A percentile compares a stretch with the other conserved stretches of the same genome.
phyloP scores from a whole-genome alignment of 2,888 invertebrate genomes.

The Morpho deidamia region DNA sequence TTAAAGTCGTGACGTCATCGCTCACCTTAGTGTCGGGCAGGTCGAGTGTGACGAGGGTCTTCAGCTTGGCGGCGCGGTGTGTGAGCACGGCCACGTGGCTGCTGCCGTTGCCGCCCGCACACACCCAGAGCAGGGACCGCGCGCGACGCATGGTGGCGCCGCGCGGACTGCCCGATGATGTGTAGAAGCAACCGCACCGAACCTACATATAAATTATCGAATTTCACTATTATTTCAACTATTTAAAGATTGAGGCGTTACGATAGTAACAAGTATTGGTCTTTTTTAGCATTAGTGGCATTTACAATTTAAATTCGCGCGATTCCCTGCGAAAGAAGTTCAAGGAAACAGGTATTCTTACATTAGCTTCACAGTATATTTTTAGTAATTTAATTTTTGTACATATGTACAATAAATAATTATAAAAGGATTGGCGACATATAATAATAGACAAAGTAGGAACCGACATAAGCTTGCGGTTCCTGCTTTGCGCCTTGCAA shows the following conservation, averaged over 20 bases:
- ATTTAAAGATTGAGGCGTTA: no score
- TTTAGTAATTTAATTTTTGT: no score
- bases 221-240: neutral
- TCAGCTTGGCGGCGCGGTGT: conserved; percentile 85
- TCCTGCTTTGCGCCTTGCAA: no score
- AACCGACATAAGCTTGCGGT: no score
- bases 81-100: conserved; percentile 89
- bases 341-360: no score
- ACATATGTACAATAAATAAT: no score
- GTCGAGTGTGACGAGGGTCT: conserved; percentile 87
- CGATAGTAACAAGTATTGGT: neutral
- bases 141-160: conserved; percentile 77
- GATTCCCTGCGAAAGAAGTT: no score
- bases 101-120: conserved; percentile 84
- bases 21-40: conserved; percentile 85
- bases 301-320: no score
- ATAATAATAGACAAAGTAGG: no score
- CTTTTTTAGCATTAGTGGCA: no score
- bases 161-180: conserved; percentile 65
- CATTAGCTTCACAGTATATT: no score
- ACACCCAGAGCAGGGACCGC: conserved; percentile 93
- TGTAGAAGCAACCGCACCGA: conserved; percentile 94
- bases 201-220: conserved; percentile 76
- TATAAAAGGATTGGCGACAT: no score
- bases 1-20: neutral